Conservation (phyloP, 2,113 vertebrate species). For the Campylomormyrus tamandua region DNA sequence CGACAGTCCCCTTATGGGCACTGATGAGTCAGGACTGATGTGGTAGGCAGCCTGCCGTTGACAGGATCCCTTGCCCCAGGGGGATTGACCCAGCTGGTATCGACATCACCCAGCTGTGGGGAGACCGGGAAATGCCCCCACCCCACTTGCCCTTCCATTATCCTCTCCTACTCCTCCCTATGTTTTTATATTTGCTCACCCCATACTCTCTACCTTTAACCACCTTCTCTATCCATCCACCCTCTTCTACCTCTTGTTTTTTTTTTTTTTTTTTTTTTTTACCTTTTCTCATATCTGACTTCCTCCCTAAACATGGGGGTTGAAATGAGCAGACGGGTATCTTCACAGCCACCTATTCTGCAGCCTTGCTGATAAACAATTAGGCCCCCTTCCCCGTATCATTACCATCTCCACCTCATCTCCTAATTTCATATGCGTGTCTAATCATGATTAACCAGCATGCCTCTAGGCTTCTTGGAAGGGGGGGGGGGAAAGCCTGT, state of each 20-base stretch:
- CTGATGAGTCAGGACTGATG: neutral
- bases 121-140: neutral
- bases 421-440: slow-evolving; percentile 17
- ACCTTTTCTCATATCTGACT: neutral
- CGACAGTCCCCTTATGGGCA: neutral
- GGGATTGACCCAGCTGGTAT: neutral
- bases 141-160: neutral
- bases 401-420: slow-evolving; percentile 6
- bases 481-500: neutral
- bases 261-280: neutral
- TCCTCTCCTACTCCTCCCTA: neutral
- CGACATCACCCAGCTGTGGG: neutral
- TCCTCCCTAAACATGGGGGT: neutral
- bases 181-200: neutral
- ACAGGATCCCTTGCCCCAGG: neutral
- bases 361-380: slow-evolving; percentile 5
- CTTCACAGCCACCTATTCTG: neutral
- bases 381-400: slow-evolving; percentile 10
- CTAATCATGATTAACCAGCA: slow-evolving; percentile 22
- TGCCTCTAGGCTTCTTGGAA: neutral
- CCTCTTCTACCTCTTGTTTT: neutral
- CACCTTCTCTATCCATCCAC: neutral
- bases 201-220: neutral
- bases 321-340: neutral
- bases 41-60: neutral